These are phyloP conservation scores for Leptopilina myrica DNA, from an alignment of 2,888 invertebrate species.

Conservation along the genomic window DNA sequence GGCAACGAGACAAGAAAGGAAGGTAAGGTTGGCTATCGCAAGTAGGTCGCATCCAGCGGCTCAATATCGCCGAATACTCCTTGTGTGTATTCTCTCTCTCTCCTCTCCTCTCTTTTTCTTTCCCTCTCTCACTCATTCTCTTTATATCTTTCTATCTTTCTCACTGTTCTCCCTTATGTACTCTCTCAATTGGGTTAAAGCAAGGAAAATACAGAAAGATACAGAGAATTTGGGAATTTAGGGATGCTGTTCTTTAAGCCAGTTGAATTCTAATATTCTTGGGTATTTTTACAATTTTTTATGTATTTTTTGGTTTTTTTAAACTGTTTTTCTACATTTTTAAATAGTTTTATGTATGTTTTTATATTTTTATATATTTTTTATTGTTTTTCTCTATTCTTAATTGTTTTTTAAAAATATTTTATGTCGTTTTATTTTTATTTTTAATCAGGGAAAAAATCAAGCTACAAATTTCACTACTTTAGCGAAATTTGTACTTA, in stretches of 20 bases:
- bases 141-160: conserved; percentile 54
- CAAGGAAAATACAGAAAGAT: conserved; percentile 45
- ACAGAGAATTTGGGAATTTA: not conserved
- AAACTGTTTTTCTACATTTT: no score
- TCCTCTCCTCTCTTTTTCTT: conserved; percentile 53
- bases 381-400: no score
- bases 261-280: conserved; percentile 28
- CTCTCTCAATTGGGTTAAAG: conserved; percentile 71
- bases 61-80: conserved; percentile 73
- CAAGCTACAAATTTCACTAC: no score
- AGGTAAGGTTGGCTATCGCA: conserved; percentile 60
- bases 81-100: conserved; percentile 63
- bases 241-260: conserved; percentile 5
- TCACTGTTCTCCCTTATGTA: conserved; percentile 51
- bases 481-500: no score
- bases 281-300: no score
- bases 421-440: no score
- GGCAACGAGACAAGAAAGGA: conserved; percentile 47
- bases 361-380: no score
- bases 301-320: not conserved
- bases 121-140: conserved; percentile 55
- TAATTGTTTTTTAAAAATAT: no score
- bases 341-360: no score
- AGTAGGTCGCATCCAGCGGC: conserved; percentile 72
- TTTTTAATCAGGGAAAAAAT: no score